Conservation (phyloP, 2,888 invertebrate species). For the Scaptomyza polygonia region DNA sequence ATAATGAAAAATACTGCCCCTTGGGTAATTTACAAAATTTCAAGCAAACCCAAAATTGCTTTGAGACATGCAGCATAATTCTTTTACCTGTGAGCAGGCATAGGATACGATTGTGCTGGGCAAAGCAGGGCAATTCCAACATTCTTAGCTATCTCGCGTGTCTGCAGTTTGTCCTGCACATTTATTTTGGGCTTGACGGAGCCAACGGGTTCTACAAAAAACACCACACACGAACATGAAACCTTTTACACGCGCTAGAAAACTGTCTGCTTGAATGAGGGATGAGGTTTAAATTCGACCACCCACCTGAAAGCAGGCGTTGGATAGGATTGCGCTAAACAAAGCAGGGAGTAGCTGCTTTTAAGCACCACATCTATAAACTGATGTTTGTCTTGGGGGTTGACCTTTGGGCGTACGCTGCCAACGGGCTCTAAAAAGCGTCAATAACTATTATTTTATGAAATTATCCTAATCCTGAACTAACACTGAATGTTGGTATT, state of each 20-base stretch:
- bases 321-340: constrained; percentile 89
- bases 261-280: constrained; percentile 38
- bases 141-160: constrained; percentile 85
- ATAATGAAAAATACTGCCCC: constrained; percentile 9
- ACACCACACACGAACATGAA: constrained; percentile 5
- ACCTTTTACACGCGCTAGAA: constrained; percentile 23
- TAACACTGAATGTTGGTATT: constrained; percentile 50
- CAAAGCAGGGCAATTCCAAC: constrained; percentile 88
- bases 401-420: constrained; percentile 87
- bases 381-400: constrained; percentile 86
- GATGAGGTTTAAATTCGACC: neutral
- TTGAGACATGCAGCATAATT: constrained; percentile 35
- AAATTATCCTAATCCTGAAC: neutral
- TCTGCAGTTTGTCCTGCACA: constrained; percentile 87
- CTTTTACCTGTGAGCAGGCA: constrained; percentile 88
- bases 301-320: constrained; percentile 89
- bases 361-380: constrained; percentile 79
- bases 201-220: constrained; percentile 85
- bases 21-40: constrained; percentile 42
- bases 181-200: constrained; percentile 88
- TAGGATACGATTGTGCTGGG: constrained; percentile 91
- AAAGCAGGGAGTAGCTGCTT: constrained; percentile 86
- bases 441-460: constrained; percentile 8
- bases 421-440: constrained; percentile 85
- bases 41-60: constrained; percentile 21